Conservation (phyloP, 2,113 vertebrate species). For the Conger conger region DNA sequence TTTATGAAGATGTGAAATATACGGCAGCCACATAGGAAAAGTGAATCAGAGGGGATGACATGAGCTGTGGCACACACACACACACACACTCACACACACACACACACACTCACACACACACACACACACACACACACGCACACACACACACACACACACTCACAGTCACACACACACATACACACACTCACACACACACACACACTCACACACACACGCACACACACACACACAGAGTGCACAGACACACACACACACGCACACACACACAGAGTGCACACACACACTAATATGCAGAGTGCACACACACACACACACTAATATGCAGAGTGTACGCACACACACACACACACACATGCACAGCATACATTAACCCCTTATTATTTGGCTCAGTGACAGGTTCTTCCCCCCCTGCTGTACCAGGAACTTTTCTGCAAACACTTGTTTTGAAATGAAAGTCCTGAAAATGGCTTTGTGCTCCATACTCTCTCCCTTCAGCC, state of each 20-base stretch:
- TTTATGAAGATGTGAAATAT: background rate
- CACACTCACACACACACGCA: background rate
- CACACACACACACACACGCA: slow-evolving; percentile 14
- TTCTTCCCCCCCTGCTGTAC: background rate
- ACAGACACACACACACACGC: slow-evolving; percentile 9
- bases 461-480: slow-evolving; percentile 10
- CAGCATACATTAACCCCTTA: too few relatives aligned
- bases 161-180: background rate
- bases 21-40: background rate
- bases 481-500: slow-evolving; percentile 39
- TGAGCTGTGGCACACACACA: slow-evolving; percentile 9
- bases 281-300: background rate
- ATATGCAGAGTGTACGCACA: too few relatives aligned
- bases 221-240: background rate
- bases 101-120: background rate
- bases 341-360: background rate
- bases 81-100: slow-evolving; percentile 18
- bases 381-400: background rate
- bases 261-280: slow-evolving; percentile 40
- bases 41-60: background rate
- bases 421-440: background rate
- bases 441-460: slow-evolving; percentile 25
- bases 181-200: background rate
- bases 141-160: slow-evolving; percentile 37
- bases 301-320: background rate